Evolutionary conservation across 2,888 invertebrate genomes (phyloP), one percentile per base, ranked within the genome.

Genomic region (Sericinus montela): DNA sequence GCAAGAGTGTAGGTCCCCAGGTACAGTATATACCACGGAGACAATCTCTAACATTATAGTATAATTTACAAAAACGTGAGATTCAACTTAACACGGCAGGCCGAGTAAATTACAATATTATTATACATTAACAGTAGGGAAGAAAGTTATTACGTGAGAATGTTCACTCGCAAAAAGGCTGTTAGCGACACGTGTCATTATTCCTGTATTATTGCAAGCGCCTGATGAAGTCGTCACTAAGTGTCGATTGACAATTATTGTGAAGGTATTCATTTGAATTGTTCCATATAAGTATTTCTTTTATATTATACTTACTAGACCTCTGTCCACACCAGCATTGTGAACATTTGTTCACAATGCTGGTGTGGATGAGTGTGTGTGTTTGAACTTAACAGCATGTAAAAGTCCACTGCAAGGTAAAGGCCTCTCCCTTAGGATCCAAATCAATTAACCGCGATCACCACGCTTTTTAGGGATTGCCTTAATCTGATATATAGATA

Each of bases 191-290:
- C 61, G 57, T 63, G 59, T 64, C 61, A 69, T 75, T 71, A 71
- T 60, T 61, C 49, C 54, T 58, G 65, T 60, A 65, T 69, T 69
- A 73, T 73, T 68, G 66, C 58, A 56, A 45, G 51, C 49, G 45
- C 53, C 52, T 56, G 67, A 77, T 75, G 73, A 69, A 80, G 75
- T 66, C 65, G 70, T 78, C 72, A 67, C 53, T 48, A 53, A 54
- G 35, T 49, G 46, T 41, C 53, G 49, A 56, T 61, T 64, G 63
- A 54, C 59, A 60, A 61, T 61, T 58, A 60, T 54, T 53, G 50
- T 55, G 58, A 59, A 57, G 59, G 56, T 52, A 53, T 55, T 58
- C 47, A 55, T 57, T 48, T 45, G 54, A 52, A 57, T 51, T 59
- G 57, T 44, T 4, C 32, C n/a, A n/a, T n/a, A 28, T 28, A 49